A percentile compares a stretch with the other conserved stretches of the same genome.
These are phyloP conservation scores for Ardeotis arabs DNA, from an alignment of 2,113 vertebrate genomes.

Conservation along the genomic window DNA sequence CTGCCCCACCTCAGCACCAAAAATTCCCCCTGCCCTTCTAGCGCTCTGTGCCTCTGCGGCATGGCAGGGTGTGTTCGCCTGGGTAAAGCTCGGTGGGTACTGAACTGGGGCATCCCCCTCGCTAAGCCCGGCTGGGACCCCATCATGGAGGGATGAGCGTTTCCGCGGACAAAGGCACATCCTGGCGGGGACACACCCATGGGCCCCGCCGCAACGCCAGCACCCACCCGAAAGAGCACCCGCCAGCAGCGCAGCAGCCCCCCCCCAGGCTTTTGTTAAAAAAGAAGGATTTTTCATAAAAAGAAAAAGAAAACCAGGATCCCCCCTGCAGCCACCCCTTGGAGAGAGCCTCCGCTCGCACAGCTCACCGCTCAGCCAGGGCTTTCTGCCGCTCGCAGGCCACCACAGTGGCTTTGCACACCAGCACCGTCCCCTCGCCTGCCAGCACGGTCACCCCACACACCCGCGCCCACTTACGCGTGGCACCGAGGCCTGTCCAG, in stretches of 20 bases:
- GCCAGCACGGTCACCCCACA: background rate
- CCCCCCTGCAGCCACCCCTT: background rate
- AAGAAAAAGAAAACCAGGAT: no score
- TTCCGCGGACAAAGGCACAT: background rate
- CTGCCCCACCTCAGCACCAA: background rate
- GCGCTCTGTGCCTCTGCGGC: background rate
- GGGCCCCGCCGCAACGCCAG: background rate
- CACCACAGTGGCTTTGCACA: background rate
- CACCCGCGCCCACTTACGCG: background rate
- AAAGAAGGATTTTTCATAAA: background rate
- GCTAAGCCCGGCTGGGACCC: background rate
- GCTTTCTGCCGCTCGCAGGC: background rate
- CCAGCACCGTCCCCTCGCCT: background rate
- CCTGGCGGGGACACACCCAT: slow-evolving; percentile 7
- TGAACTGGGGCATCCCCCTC: background rate
- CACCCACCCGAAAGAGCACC: background rate
- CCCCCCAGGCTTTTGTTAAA: background rate
- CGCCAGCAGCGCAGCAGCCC: background rate
- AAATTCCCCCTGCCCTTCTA: background rate
- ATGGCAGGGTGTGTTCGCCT: rapidly evolving
- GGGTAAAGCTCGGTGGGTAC: rapidly evolving
- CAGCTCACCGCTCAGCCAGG: background rate
- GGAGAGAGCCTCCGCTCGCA: background rate
- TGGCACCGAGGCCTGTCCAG: background rate
- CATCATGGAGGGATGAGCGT: background rate